Base-by-base conservation (phyloP, 2,113 vertebrate genomes). In the Ceyx melanurus region DNA sequence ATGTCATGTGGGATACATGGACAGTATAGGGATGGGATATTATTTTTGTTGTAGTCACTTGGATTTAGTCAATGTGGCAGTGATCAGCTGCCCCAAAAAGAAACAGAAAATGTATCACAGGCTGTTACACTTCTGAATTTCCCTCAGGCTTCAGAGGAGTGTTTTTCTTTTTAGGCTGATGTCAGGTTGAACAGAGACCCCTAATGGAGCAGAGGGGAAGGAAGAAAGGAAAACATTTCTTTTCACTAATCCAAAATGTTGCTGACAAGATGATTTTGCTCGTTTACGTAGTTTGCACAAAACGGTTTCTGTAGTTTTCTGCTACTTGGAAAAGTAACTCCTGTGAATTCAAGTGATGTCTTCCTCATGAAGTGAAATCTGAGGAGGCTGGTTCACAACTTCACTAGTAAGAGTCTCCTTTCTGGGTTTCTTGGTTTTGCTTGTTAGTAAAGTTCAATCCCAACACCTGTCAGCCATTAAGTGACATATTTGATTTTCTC, bases 21-120 rank as follows among this genome's bases (percentile, higher is more conserved):
- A 35, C 40, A 71, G 6, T 0, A 0, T 28, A 43, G 15, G 37
- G 14, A 8, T 5, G 60, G 25, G 18, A 33, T 64, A 53, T 20
- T 78, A 29, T 50, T 86, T 26, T n/a, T 29, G 40, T 6, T 1
- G 0, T 18, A 40, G 40, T 71, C 40, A 21, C 17, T 15, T 43
- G 22, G 46, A 4, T 28, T 68, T 71, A 83, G 35, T 40, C 37
- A 21, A 17, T 25, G 23, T 75, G 51, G 56, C 22, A 35, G 25
- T 14, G 14, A 22, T 58, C 58, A 68, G 45, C 61, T 60, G 33
- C 22, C 81, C 20, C 56, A 8, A 17, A 22, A 82, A 53, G 23
- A 56, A 82, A 53, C 16, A 33, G 3, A 58, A 43, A 67, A 70
- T 23, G 3, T 66, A 51, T 31, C 0, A 2, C 29, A 62, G 25